A percentile compares a stretch with the other conserved stretches of the same genome.
Conservation (phyloP, 2,113 vertebrate genomes). For the Lycaon pictus region DNA sequence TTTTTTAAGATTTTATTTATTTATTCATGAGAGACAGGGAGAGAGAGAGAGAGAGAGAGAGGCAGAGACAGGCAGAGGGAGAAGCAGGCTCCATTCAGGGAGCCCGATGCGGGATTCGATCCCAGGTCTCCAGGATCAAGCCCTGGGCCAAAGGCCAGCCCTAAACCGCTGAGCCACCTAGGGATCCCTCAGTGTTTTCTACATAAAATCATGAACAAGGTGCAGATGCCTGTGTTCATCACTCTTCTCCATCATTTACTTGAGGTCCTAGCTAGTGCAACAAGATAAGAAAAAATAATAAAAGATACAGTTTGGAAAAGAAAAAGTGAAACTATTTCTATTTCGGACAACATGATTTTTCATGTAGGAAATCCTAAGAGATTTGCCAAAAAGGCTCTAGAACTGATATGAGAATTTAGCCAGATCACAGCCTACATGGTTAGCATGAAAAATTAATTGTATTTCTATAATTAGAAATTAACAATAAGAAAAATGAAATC, state of each 20-base stretch:
- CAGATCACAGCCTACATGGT: not conserved
- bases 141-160: too few relatives aligned
- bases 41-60: too few relatives aligned
- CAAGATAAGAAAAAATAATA: not conserved
- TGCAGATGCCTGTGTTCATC: not conserved
- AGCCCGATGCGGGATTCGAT: too few relatives aligned
- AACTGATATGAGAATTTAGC: not conserved
- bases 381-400: not conserved
- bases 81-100: too few relatives aligned
- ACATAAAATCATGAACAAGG: not conserved
- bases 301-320: not conserved
- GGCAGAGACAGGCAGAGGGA: too few relatives aligned
- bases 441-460: not conserved
- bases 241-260: not conserved
- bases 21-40: too few relatives aligned
- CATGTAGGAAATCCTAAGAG: not conserved
- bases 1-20: too few relatives aligned
- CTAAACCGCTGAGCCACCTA: too few relatives aligned
- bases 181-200: not conserved
- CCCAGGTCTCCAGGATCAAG: too few relatives aligned
- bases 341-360: not conserved
- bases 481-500: not conserved
- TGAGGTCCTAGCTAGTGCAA: not conserved
- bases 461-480: not conserved
- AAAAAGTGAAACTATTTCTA: not conserved